These are phyloP conservation scores for Trichopoda pennipes DNA, from an alignment of 2,888 invertebrate species.

Conservation along the genomic window DNA sequence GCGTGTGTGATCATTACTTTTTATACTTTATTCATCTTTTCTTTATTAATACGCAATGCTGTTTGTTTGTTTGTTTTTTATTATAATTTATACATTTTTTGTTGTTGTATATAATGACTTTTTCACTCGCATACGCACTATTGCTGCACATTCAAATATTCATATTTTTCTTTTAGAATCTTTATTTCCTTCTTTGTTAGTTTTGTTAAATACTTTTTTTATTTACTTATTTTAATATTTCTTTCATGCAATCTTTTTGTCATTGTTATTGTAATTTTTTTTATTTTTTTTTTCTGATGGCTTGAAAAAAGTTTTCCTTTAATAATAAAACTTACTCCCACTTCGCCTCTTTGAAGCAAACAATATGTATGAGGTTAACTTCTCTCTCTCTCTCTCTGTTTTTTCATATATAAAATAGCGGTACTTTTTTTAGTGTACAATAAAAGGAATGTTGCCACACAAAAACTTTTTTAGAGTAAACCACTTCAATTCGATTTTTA, in stretches of 20 bases:
- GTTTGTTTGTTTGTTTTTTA: background rate
- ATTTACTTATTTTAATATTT: slow-evolving; percentile 22
- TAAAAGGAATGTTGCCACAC: slow-evolving; percentile 1
- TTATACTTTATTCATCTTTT: slow-evolving; percentile 20
- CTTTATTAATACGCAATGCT: background rate
- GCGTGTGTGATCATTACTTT: background rate
- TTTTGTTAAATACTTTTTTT: slow-evolving; percentile 18
- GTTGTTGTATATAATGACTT: slow-evolving; percentile 17
- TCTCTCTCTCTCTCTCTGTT: slow-evolving; percentile 8
- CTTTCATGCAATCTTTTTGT: slow-evolving; percentile 33
- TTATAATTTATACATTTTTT: slow-evolving; percentile 31
- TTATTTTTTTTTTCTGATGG: slow-evolving; percentile 29
- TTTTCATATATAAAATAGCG: slow-evolving; percentile 20
- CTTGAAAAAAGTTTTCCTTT: slow-evolving; percentile 6
- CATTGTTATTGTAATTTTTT: slow-evolving; percentile 28
- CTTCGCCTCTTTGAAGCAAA: background rate
- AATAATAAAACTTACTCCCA: slow-evolving; percentile 32
- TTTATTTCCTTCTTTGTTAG: slow-evolving; percentile 15
- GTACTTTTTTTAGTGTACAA: background rate
- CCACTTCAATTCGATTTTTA: background rate
- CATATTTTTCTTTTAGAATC: background rate
- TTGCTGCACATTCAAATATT: slow-evolving; percentile 5
- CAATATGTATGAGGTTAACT: background rate
- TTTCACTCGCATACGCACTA: background rate
- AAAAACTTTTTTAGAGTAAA: background rate